Percentiles rank a stretch among this genome's conserved stretches.
phyloP scores from a whole-genome alignment of 92 coral and sea anemone genomes.

The Virgularia gustaviana region DNA sequence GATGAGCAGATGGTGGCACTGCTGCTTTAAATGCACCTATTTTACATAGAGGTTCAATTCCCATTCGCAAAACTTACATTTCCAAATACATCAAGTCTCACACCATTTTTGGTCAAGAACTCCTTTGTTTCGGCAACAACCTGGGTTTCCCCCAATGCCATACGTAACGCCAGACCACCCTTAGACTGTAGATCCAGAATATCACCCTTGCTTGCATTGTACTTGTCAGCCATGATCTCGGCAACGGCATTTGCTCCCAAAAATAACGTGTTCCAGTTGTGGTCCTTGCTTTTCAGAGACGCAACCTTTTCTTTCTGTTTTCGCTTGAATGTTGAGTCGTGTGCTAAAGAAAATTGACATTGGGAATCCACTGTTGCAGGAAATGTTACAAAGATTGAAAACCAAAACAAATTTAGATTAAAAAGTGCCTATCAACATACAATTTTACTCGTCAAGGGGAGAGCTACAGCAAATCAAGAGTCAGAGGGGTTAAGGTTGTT shows the following conservation, averaged over 20 bases:
- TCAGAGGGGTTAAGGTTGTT: too few species aligned
- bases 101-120: constrained; percentile 77
- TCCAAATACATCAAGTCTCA: constrained; percentile 93
- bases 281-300: constrained; percentile 70
- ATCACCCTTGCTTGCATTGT: constrained; percentile 81
- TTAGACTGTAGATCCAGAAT: constrained; percentile 82
- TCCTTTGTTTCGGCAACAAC: constrained; percentile 95
- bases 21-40: too few species aligned
- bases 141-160: constrained; percentile 99
- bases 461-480: too few species aligned
- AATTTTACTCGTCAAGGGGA: too few species aligned
- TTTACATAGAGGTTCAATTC: not conserved
- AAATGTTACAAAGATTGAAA: too few species aligned
- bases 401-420: too few species aligned
- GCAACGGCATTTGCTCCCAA: constrained; percentile 94
- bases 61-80: constrained; percentile 63
- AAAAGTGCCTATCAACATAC: too few species aligned
- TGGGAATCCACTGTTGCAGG: too few species aligned
- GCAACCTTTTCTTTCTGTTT: constrained; percentile 70
- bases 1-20: too few species aligned
- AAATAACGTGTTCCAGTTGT: constrained; percentile 94
- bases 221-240: constrained; percentile 93
- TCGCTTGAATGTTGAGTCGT: constrained; percentile 62
- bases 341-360: not conserved
- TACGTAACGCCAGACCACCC: constrained; percentile 84